Percentiles rank a stretch among this genome's conserved stretches.
These are phyloP conservation scores for Halcyon leucocephala DNA, from an alignment of 2,797 vertebrate genomes.

Conservation along the genomic window DNA sequence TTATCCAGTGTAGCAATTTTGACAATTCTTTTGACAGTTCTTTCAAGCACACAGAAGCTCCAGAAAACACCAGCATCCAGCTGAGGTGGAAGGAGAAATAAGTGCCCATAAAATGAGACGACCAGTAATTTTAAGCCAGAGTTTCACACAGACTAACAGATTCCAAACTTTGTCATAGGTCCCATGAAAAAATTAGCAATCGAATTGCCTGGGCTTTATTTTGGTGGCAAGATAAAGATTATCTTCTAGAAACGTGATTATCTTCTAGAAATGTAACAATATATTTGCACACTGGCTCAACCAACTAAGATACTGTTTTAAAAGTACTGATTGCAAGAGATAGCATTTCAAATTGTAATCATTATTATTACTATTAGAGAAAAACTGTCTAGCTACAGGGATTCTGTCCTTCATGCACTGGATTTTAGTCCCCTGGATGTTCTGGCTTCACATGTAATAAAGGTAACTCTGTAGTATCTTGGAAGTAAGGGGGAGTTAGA, in stretches of 20 bases:
- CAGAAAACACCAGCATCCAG: neutral
- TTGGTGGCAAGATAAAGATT: neutral
- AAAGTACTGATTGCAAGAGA: neutral
- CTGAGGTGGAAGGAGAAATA: neutral
- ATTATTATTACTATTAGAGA: neutral
- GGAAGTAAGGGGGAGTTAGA: neutral
- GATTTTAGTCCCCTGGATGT: neutral
- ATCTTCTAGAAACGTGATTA: neutral
- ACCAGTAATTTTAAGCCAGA: neutral
- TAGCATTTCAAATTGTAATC: neutral
- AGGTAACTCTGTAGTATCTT: neutral
- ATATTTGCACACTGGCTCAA: neutral
- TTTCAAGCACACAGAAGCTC: neutral
- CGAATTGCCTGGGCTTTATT: neutral
- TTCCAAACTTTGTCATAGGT: neutral
- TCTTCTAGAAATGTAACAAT: neutral
- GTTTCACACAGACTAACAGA: neutral
- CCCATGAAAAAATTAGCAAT: neutral
- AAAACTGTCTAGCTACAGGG: neutral
- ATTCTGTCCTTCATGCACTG: neutral
- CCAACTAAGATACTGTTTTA: neutral
- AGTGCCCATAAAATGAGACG: neutral
- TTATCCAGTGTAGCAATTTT: neutral
- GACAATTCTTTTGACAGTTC: neutral
- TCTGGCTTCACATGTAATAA: slow-evolving; percentile 5